Evolutionary conservation across 2,888 invertebrate genomes (phyloP), one percentile per base, ranked within the genome.

Genomic region (Deroplatys truncata): DNA sequence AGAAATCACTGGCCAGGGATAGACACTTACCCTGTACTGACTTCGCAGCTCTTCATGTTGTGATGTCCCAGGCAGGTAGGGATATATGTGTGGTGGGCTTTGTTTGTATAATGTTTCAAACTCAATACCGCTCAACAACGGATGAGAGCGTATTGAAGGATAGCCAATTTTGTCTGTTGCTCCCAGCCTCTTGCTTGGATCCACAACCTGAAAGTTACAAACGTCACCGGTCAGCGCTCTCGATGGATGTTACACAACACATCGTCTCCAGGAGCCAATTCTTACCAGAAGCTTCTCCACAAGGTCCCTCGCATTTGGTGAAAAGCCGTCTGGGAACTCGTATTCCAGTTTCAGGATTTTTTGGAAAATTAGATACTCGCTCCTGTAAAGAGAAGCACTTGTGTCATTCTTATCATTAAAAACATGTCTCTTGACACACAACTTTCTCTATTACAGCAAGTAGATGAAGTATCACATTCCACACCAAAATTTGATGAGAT

Each of bases 351-450:
- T 97, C 89, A 97, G 95, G 92, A 99, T 99, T 94, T 98, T 98
- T 94, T 98, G 98, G 94, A 99, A 99, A 91, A 99, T 98, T 91
- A 98, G 95, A 94, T 98, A 99, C 93, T 99, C 99, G 93, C 97
- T 98, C 91, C 97, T 96, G 90, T 97, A 98, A 0, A 98, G 98
- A 88, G 49, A 89, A 89, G 89, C 25, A 28, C 56, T 13, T 49
- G 31, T 31, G 31, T 31, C 31, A 31, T n/a, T n/a, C n/a, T n/a
- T n/a, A n/a, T n/a, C n/a, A n/a, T n/a, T n/a, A n/a, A n/a, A n/a
- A n/a, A n/a, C n/a, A n/a, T n/a, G n/a, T n/a, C n/a, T n/a, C n/a
- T n/a, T n/a, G n/a, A n/a, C n/a, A n/a, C n/a, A n/a, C n/a, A n/a
- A n/a, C n/a, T n/a, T n/a, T n/a, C n/a, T n/a, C n/a, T n/a, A n/a